A percentile compares a stretch with the other conserved stretches of the same genome.
phyloP scores from a whole-genome alignment of 2,888 invertebrate genomes.

The Nemurella pictetii region DNA sequence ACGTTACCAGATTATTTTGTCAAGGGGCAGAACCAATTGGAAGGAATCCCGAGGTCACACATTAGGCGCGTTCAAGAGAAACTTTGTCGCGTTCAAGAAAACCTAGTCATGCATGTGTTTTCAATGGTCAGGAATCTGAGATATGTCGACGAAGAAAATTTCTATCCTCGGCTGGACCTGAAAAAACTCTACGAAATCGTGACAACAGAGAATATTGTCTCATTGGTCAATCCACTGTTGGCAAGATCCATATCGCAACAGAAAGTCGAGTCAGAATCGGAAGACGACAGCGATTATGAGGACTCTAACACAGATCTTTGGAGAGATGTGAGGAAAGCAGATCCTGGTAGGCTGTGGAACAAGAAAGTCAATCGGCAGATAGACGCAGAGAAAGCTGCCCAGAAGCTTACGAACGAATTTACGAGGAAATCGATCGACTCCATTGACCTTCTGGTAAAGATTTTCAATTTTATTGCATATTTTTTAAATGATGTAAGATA shows the following conservation, averaged over 20 bases:
- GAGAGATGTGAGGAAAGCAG: conserved; percentile 28
- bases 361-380: conserved; percentile 29
- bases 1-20: conserved; percentile 75
- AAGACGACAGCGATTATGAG: conserved; percentile 18
- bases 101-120: conserved; percentile 71
- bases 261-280: conserved; percentile 1
- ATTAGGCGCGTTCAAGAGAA: conserved; percentile 67
- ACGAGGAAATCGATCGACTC: conserved; percentile 39
- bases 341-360: conserved; percentile 29
- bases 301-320: conserved; percentile 25
- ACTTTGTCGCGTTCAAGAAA: conserved; percentile 68
- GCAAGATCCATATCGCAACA: not conserved
- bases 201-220: conserved; percentile 44
- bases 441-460: conserved; percentile 37
- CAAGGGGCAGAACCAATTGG: conserved; percentile 70
- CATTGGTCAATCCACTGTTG: conserved; percentile 37
- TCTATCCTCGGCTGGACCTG: conserved; percentile 67
- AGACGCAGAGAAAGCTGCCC: conserved; percentile 36
- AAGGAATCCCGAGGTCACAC: conserved; percentile 66
- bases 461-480: not conserved
- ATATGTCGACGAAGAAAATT: conserved; percentile 59
- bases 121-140: conserved; percentile 69
- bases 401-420: conserved; percentile 16
- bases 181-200: conserved; percentile 63
- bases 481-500: not conserved